phyloP scores from a whole-genome alignment of 1,140 invertebrate genomes.

The Neodiprion pinetum region DNA sequence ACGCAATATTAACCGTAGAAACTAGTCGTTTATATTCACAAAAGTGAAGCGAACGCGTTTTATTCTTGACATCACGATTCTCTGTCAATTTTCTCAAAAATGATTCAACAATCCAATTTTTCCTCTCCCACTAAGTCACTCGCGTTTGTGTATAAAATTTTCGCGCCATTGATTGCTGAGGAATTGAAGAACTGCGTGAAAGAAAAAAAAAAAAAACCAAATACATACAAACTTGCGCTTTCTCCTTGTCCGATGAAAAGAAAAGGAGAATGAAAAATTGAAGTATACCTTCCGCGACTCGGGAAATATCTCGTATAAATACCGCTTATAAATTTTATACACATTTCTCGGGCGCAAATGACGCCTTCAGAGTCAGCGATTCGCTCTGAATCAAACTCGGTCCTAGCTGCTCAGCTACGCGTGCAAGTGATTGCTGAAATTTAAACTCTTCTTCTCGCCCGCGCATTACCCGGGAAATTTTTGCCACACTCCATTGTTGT shows the following conservation, averaged over 20 bases:
- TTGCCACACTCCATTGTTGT: neutral
- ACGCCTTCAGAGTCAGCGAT: neutral
- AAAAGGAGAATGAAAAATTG: neutral
- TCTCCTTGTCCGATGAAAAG: neutral
- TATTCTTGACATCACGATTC: no score
- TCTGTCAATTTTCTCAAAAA: no score
- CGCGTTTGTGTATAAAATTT: no score
- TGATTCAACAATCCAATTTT: no score
- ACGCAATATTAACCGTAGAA: no score
- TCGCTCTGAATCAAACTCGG: neutral
- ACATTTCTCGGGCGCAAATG: neutral
- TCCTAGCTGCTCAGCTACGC: neutral
- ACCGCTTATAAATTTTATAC: neutral
- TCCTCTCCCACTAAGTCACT: no score
- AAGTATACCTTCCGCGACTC: neutral
- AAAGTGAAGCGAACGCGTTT: no score
- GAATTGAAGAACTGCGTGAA: no score
- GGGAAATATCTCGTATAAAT: neutral
- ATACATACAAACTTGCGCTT: no score
- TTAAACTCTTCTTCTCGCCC: neutral
- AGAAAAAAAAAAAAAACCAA: no score
- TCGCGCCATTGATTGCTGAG: no score
- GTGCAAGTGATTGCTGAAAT: constrained; percentile 5
- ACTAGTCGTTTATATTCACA: no score
- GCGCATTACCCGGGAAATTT: neutral